A percentile compares a stretch with the other conserved stretches of the same genome.
Evolutionary conservation across 2,113 vertebrate genomes (phyloP).

Genomic region (Hylia prasina): DNA sequence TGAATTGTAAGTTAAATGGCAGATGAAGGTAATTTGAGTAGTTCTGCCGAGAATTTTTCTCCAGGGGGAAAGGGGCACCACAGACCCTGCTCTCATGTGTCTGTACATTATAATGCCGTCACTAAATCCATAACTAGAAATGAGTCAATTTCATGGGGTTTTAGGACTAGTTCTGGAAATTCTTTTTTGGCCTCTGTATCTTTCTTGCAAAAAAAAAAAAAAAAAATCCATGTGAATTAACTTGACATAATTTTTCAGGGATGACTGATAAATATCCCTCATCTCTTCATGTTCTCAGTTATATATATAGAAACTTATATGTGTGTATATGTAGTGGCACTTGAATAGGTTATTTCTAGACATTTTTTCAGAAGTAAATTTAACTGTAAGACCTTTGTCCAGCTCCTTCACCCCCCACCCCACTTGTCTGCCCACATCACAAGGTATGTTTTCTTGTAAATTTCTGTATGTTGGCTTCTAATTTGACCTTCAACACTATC

Average conservation of each 20-base stretch:
- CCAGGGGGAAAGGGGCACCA: background rate
- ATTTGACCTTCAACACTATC: slow-evolving; percentile 25
- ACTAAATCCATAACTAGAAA: background rate
- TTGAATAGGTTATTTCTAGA: background rate
- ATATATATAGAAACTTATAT: background rate
- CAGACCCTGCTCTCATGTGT: background rate
- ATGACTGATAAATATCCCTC: background rate
- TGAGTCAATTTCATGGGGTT: background rate
- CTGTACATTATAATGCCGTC: background rate
- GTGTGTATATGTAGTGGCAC: background rate
- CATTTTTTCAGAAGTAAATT: background rate
- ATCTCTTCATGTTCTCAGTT: background rate
- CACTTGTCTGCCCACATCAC: background rate
- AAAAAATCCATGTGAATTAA: background rate
- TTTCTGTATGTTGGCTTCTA: background rate
- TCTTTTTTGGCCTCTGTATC: background rate
- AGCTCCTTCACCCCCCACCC: background rate
- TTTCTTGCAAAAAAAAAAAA: background rate
- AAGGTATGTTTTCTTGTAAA: background rate
- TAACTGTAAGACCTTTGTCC: background rate
- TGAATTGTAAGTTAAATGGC: background rate
- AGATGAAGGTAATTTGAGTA: background rate
- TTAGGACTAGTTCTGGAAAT: background rate
- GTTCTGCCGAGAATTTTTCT: slow-evolving; percentile 1
- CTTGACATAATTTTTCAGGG: background rate